Evolutionary conservation across 2,888 invertebrate species (phyloP).

Genomic region (Pyrrhia umbra): DNA sequence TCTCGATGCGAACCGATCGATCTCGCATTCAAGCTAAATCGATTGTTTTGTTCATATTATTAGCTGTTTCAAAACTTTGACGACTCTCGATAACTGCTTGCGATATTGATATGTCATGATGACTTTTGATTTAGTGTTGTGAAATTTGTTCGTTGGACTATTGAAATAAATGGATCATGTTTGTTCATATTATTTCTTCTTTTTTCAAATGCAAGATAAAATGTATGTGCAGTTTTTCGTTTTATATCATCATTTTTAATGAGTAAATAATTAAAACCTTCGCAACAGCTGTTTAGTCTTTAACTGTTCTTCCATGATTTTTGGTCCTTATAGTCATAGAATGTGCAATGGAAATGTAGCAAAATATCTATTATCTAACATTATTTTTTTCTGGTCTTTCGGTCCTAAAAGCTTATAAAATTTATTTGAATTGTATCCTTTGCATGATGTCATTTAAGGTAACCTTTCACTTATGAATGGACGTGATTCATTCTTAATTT

Average conservation of each 20-base stretch:
- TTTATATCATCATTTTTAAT: too few species aligned
- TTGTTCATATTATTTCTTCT: too few species aligned
- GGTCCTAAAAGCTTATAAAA: background rate
- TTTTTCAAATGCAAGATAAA: too few species aligned
- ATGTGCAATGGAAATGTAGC: too few species aligned
- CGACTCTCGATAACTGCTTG: slow-evolving; percentile 52
- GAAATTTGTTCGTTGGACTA: slow-evolving; percentile 17
- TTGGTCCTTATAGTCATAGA: too few species aligned
- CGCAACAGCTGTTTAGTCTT: too few species aligned
- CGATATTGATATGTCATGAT: slow-evolving; percentile 40
- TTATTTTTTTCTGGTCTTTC: background rate
- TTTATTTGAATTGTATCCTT: slow-evolving; percentile 1
- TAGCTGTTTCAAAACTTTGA: slow-evolving; percentile 55
- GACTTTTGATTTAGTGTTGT: slow-evolving; percentile 22
- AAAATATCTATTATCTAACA: too few species aligned
- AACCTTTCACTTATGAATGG: slow-evolving; percentile 32
- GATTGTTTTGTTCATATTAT: slow-evolving; percentile 63
- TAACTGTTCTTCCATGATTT: too few species aligned
- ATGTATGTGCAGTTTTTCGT: too few species aligned
- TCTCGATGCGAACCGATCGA: slow-evolving; percentile 54
- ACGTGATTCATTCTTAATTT: slow-evolving; percentile 39
- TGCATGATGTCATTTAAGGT: slow-evolving; percentile 40
- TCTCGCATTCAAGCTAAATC: slow-evolving; percentile 51
- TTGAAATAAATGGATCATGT: background rate
- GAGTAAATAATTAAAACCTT: too few species aligned